These are phyloP conservation scores for Grammatotria lemairii DNA, from an alignment of 2,113 vertebrate species.

Conservation along the genomic window DNA sequence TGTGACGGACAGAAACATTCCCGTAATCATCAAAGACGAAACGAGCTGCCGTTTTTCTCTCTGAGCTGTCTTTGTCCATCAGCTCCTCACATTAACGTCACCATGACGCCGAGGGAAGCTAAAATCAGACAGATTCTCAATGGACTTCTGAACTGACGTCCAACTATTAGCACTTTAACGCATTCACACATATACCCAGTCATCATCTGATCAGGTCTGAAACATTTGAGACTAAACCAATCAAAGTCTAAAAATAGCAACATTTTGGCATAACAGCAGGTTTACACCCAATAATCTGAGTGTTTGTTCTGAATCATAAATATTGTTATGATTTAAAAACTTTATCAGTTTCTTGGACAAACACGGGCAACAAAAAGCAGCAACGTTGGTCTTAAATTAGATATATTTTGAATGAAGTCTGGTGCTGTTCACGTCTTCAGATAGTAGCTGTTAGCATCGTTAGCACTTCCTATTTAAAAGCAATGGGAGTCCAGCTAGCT, in stretches of 20 bases:
- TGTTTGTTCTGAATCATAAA: neutral
- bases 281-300: neutral
- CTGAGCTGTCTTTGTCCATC: neutral
- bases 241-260: neutral
- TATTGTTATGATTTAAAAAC: neutral
- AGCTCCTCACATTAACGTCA: neutral
- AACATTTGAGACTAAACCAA: neutral
- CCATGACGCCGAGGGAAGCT: neutral
- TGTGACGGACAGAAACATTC: neutral
- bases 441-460: neutral
- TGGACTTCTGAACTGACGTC: neutral
- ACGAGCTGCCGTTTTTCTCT: neutral
- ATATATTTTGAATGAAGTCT: neutral
- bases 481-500: neutral
- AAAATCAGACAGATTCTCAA: neutral
- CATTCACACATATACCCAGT: neutral
- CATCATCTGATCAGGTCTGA: neutral
- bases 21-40: neutral
- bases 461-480: neutral
- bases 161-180: neutral
- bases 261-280: neutral
- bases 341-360: neutral
- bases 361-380: neutral
- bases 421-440: neutral
- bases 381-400: neutral